phyloP scores from a whole-genome alignment of 2,113 vertebrate genomes.

The Semnornis frantzii region DNA sequence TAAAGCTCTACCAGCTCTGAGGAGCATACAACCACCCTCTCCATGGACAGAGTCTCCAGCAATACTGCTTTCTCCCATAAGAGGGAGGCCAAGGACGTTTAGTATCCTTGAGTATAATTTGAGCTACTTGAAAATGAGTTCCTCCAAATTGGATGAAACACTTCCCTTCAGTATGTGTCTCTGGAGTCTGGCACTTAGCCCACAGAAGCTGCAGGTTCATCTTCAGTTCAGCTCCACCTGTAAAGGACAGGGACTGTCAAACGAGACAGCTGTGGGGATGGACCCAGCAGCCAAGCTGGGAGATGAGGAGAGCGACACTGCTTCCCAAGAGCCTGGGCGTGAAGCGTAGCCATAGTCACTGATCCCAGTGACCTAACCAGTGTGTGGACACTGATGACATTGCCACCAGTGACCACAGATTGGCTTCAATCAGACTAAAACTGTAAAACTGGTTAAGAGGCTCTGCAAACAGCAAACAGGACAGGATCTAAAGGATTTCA shows the following conservation, averaged over 20 bases:
- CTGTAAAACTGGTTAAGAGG: background rate
- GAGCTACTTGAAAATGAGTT: background rate
- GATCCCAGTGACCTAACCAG: background rate
- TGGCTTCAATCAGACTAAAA: background rate
- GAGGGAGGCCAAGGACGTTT: slow-evolving; percentile 41
- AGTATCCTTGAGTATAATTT: background rate
- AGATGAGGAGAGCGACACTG: background rate
- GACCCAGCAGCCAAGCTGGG: background rate
- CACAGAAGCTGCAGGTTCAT: background rate
- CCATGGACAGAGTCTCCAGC: background rate
- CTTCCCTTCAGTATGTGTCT: background rate
- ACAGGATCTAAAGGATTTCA: background rate
- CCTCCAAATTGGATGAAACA: background rate
- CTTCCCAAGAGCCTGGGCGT: background rate
- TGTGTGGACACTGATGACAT: background rate
- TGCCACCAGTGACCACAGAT: background rate
- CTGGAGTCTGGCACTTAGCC: background rate
- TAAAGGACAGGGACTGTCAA: background rate
- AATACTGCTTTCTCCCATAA: slow-evolving; percentile 5
- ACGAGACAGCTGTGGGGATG: background rate
- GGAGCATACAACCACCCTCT: accelerated
- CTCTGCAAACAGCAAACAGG: background rate
- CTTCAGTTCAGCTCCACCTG: background rate
- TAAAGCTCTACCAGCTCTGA: background rate
- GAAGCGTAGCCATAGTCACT: background rate